Base-by-base conservation (phyloP, 2,888 invertebrate species). In the Lepidocyrtoides sp. region DNA sequence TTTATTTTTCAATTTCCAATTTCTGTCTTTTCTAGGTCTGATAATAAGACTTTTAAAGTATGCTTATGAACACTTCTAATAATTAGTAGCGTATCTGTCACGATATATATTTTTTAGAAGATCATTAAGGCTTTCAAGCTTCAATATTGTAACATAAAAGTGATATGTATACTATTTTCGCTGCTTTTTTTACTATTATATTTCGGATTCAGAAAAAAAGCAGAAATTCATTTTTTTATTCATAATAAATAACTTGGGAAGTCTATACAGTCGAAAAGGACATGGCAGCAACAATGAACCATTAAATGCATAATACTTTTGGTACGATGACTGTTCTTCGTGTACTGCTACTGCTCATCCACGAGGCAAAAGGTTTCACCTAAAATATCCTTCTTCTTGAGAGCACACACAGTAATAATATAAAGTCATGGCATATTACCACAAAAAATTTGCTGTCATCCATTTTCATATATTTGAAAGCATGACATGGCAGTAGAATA, bases 391-490 rank as follows among this genome's bases (percentile, higher is more conserved):
- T 54, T 79, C 44, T 79, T 57, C 79, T 79, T 57, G 79, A 36
- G 79, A 32, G 57, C 79, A 57, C 79, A 79, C 48, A 48, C 44
- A 75, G 75, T 51, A 57, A 41, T 48, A 83, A 85, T 85, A 75
- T 85, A 63, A 75, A 86, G 86, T 86, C 86, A 77, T 79, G 87
- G 77, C 66, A 69, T 72, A 85, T 85, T 85, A 85, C 85, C 77
- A 63, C 36, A 48, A 69, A 81, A 69, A 88, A 88, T 88, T 88
- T 29, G 82, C 89, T 89, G 89, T 89, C 89, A 89, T 89, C 89
- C 83, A 89, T 89, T 89, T 89, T 89, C 89, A 89, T 89, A 89
- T 89, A 83, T 89, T 89, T 83, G 89, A 89, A 89, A 89, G 89
- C 89, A 83, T 89, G 89, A 84, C 83, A 89, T 23, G 72, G 81